phyloP scores from a whole-genome alignment of 2,797 vertebrate genomes.

The Eutrigla gurnardus region DNA sequence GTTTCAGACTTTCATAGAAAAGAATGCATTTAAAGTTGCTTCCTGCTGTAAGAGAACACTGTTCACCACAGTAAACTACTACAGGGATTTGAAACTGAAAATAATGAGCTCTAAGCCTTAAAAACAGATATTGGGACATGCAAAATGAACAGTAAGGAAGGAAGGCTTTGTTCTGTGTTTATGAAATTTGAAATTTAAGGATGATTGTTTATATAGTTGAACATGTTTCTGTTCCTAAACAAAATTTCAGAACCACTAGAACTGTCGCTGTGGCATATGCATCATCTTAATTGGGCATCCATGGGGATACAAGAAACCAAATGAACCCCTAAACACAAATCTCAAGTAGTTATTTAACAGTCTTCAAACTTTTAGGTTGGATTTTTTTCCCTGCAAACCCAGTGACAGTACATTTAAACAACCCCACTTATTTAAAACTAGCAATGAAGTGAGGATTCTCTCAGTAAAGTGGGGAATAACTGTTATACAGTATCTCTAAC shows the following conservation, averaged over 20 bases:
- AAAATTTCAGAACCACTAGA: background rate
- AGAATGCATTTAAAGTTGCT: background rate
- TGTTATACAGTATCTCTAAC: background rate
- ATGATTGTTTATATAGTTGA: conserved; percentile 14
- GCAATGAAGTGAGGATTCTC: background rate
- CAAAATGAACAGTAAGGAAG: background rate
- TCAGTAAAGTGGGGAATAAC: conserved; percentile 15
- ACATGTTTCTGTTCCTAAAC: conserved; percentile 21
- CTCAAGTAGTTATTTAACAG: background rate
- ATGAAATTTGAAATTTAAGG: conserved; percentile 30
- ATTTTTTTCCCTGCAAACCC: background rate
- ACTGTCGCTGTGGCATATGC: conserved; percentile 3
- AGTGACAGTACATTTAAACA: conserved; percentile 4
- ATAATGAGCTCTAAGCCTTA: conserved; percentile 35
- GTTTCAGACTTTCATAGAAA: background rate
- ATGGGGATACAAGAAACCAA: conserved; percentile 8
- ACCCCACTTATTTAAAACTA: conserved; percentile 5
- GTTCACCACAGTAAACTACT: background rate
- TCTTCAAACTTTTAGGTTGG: background rate
- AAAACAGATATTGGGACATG: background rate
- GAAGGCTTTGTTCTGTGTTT: conserved; percentile 10
- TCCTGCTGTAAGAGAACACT: background rate
- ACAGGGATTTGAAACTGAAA: conserved; percentile 26
- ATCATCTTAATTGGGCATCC: conserved; percentile 39
- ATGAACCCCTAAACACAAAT: conserved; percentile 2